Percentiles rank a stretch among this genome's conserved stretches.
Evolutionary conservation across 1,140 invertebrate genomes (phyloP).

Genomic region (Dinoponera quadriceps): DNA sequence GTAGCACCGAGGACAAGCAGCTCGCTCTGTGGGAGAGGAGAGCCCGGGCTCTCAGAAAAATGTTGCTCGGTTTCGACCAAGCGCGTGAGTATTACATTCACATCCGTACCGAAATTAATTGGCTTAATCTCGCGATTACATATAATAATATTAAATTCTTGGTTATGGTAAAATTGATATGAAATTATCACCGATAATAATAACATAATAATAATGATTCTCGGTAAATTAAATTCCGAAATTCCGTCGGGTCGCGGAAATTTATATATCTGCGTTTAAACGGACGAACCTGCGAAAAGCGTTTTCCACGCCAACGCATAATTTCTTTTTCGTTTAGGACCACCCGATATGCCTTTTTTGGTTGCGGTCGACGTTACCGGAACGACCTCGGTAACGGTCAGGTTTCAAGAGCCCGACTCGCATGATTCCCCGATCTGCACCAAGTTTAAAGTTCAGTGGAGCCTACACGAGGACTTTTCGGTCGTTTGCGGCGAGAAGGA

Average conservation of each 20-base stretch:
- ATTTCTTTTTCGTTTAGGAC: slow-evolving; percentile 84
- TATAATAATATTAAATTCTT: slow-evolving; percentile 16
- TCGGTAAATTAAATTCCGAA: too few species aligned
- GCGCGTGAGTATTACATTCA: slow-evolving; percentile 86
- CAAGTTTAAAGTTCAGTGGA: slow-evolving; percentile 97
- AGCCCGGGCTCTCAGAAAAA: slow-evolving; percentile 92
- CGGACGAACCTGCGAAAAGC: background rate
- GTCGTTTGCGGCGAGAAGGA: slow-evolving; percentile 92
- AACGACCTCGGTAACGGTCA: slow-evolving; percentile 90
- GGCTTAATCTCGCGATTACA: background rate
- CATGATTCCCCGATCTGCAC: slow-evolving; percentile 92
- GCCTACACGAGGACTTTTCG: slow-evolving; percentile 92
- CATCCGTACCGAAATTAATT: too few species aligned
- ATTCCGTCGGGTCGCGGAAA: too few species aligned
- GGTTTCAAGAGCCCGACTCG: slow-evolving; percentile 90
- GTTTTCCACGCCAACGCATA: background rate
- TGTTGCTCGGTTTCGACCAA: slow-evolving; percentile 89
- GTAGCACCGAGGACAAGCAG: slow-evolving; percentile 93
- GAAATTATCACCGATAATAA: too few species aligned
- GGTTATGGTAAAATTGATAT: background rate
- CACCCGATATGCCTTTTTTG: slow-evolving; percentile 91
- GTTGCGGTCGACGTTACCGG: slow-evolving; percentile 94
- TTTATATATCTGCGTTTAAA: too few species aligned
- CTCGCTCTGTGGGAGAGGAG: slow-evolving; percentile 94
- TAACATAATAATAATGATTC: too few species aligned